These are phyloP conservation scores for Tinamus major DNA, from an alignment of 2,797 vertebrate genomes.

Conservation along the genomic window DNA sequence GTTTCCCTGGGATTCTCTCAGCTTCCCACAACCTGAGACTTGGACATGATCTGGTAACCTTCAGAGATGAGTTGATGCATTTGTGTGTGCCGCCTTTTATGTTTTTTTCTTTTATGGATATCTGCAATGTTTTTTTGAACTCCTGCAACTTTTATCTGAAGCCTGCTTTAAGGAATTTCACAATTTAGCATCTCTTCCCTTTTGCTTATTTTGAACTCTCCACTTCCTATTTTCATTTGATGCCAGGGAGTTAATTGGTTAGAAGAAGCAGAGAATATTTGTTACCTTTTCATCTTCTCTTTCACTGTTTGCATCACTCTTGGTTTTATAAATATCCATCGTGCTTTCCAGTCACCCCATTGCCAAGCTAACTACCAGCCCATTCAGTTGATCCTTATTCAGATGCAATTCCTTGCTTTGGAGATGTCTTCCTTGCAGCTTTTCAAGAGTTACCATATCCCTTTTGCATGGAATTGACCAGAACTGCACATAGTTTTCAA, in stretches of 20 bases:
- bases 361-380: background rate
- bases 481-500: background rate
- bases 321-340: background rate
- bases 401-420: background rate
- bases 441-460: background rate
- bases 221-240: background rate
- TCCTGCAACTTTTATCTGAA: fast-evolving
- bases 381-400: background rate
- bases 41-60: background rate
- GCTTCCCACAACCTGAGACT: background rate
- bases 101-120: background rate
- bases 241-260: background rate
- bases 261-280: background rate
- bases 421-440: background rate
- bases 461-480: background rate
- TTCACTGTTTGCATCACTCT: background rate
- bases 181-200: background rate
- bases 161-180: background rate
- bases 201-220: background rate
- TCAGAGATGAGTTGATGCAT: background rate
- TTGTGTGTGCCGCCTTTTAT: background rate
- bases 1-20: background rate
- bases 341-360: background rate
- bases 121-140: background rate
- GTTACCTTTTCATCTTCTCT: background rate